Evolutionary conservation across 2,113 vertebrate genomes (phyloP), one percentile per base, ranked within the genome.

Genomic region (Bubo scandiacus): DNA sequence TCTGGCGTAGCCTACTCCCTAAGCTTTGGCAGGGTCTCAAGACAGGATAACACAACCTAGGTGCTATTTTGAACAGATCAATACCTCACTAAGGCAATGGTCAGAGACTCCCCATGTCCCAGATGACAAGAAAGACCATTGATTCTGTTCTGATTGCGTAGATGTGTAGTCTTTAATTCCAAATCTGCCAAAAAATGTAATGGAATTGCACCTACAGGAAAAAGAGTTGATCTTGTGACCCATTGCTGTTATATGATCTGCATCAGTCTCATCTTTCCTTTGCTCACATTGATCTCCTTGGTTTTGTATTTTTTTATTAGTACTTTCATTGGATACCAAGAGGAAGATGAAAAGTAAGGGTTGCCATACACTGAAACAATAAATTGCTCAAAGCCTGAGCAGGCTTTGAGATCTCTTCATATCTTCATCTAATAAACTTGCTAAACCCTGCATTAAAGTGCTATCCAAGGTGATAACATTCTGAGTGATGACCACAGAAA

Each of bases 361-460:
- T 85, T 94, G 40, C 81, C 32, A 40, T 67, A 66, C n/a, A 38
- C 29, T 79, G 80, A 94, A 91, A 94, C 68, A 91, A 96, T 86
- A 86, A 96, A 94, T 96, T 89, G 77, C 40, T 94, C 95, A 92
- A 57, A 89, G 70, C 61, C 40, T 59, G 10, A 51, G 54, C 20
- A 51, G 55, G 10, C 67, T 95, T 85, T 93, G 93, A 94, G 71
- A 82, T 85, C 45, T 85, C 59, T 90, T 90, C 8, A 9, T 70
- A 51, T 85, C 96, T 87, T 79, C 77, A 63, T 79, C 72, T 90
- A 19, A 84, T 65, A 52, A 90, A 87, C 81, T 17, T 81, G 27
- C 62, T 82, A 93, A 88, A 80, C 67, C 61, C 63, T 83, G 65
- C 84, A 54, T 80, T 90, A 63, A 96, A 94, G 79, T 94, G 79